Evolutionary conservation across 2,113 vertebrate species (phyloP).

Genomic region (Pycnonotus jocosus): DNA sequence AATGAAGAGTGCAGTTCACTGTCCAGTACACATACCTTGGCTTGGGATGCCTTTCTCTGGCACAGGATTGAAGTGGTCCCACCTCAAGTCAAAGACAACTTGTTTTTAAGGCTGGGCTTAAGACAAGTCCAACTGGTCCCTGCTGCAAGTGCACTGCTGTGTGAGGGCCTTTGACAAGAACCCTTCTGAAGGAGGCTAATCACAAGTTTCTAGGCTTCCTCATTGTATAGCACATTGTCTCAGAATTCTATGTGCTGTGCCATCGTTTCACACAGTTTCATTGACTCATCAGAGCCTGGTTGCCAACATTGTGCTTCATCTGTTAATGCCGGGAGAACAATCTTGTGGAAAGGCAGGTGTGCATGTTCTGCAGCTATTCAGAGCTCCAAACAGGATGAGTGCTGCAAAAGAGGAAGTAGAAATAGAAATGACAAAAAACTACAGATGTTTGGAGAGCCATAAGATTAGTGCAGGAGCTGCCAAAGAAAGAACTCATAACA

Average conservation of each 20-base stretch:
- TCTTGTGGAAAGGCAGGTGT: not conserved
- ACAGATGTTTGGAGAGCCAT: conserved; percentile 1
- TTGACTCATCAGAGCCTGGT: conserved; percentile 3
- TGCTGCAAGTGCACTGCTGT: not conserved
- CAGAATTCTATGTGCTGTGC: not conserved
- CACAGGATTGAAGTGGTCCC: not conserved
- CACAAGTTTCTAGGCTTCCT: not conserved
- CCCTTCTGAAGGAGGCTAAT: not conserved
- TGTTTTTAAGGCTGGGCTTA: not conserved
- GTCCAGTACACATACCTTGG: not conserved
- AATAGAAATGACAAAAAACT: not conserved
- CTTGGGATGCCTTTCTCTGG: not conserved
- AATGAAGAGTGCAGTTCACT: not conserved
- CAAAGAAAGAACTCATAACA: not conserved
- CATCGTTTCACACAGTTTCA: not conserved
- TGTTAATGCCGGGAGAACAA: not conserved
- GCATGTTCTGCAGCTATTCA: not conserved
- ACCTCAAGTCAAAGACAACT: not conserved
- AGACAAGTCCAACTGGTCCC: not conserved
- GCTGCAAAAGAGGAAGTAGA: not conserved
- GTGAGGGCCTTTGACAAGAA: not conserved
- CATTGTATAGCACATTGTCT: not conserved
- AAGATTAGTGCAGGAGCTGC: not conserved
- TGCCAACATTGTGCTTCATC: not conserved
- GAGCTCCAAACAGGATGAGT: not conserved